phyloP scores from a whole-genome alignment of 1,140 invertebrate genomes.

The Trichonephila clavipes region DNA sequence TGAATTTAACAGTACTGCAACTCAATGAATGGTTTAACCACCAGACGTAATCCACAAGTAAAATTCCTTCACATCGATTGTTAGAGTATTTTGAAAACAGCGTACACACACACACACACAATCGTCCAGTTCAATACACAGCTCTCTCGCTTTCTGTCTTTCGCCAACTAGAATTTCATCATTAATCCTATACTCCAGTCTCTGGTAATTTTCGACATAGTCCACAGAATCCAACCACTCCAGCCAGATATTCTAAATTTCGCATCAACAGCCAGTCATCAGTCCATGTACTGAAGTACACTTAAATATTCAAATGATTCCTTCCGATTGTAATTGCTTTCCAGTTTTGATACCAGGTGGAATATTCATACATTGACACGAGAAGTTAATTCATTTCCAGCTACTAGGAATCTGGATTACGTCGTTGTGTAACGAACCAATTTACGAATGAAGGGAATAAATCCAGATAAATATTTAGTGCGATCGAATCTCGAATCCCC shows the following conservation, averaged over 20 bases:
- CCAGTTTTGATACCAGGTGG: not conserved
- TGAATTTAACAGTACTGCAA: too few species aligned
- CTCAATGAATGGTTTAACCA: not conserved
- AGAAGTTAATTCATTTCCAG: slow-evolving; percentile 42
- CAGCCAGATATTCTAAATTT: not conserved
- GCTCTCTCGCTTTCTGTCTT: not conserved
- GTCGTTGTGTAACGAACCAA: slow-evolving; percentile 56
- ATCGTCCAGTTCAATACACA: not conserved
- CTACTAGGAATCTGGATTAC: not conserved
- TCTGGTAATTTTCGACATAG: slow-evolving; percentile 20
- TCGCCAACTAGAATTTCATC: not conserved
- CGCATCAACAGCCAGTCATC: slow-evolving; percentile 11
- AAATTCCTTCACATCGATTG: not conserved
- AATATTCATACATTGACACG: slow-evolving; percentile 55
- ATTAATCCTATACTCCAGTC: slow-evolving; percentile 1
- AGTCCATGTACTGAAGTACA: slow-evolving; percentile 40
- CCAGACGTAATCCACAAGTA: not conserved
- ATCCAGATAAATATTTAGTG: slow-evolving; percentile 60
- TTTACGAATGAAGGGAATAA: slow-evolving; percentile 51
- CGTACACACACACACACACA: too few species aligned
- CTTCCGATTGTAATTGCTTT: slow-evolving; percentile 49
- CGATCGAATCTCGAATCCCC: slow-evolving; percentile 39
- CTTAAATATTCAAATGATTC: slow-evolving; percentile 68
- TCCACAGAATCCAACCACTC: not conserved
- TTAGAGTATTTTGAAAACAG: not conserved